phyloP scores from a whole-genome alignment of 2,113 vertebrate species.

The Athene noctua region DNA sequence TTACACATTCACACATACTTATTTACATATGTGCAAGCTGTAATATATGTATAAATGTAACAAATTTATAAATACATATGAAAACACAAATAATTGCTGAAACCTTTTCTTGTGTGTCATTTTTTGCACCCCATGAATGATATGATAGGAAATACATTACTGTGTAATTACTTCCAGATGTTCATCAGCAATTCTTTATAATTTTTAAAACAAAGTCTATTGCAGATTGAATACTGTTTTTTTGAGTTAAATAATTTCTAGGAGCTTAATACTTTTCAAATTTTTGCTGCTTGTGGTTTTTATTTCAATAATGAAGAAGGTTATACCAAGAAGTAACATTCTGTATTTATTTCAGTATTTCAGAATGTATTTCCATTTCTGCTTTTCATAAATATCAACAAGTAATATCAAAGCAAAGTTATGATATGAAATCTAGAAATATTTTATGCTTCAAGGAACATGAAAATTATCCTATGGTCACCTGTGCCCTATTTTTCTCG shows the following conservation, averaged over 20 bases:
- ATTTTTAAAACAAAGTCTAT: neutral
- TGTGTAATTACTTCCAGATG: neutral
- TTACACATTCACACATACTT: neutral
- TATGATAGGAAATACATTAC: neutral
- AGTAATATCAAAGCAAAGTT: neutral
- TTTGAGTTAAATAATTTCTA: neutral
- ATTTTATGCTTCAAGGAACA: neutral
- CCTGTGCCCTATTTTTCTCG: neutral
- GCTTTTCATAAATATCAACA: neutral
- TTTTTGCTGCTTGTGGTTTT: neutral
- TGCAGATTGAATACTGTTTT: neutral
- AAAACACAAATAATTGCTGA: neutral
- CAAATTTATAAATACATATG: neutral
- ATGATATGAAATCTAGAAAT: neutral
- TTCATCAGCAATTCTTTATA: neutral
- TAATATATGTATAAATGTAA: neutral
- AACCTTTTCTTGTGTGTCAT: neutral
- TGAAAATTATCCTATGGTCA: neutral
- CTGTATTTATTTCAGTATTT: neutral
- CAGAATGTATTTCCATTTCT: neutral
- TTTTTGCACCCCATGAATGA: neutral
- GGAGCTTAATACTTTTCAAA: neutral
- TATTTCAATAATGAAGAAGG: neutral
- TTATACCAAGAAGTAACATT: neutral
- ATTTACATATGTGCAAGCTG: neutral